Base-by-base conservation (phyloP, 2,113 vertebrate genomes). In the Pygoscelis adeliae region DNA sequence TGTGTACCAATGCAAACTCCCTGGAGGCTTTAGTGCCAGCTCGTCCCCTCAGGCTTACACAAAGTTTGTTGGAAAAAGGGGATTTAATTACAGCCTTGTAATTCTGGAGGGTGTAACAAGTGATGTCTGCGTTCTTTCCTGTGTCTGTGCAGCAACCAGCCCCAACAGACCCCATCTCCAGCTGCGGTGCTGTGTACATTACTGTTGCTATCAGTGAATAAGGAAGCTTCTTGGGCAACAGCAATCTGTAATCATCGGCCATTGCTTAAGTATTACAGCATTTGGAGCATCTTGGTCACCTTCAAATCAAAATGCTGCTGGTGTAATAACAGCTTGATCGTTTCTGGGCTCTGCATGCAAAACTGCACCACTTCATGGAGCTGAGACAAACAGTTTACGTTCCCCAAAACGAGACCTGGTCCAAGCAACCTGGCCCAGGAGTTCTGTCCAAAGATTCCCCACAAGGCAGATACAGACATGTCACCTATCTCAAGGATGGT, bases 21-120 rank as follows among this genome's bases (percentile, higher is more conserved):
- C 58, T 59, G 47, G 23, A 22, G 78, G 87, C 73, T 91, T 69
- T 53, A 20, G 14, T 59, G 65, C 36, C 70, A 55, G 69, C 61
- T 81, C 6, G 0, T 62, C 73, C 65, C 61, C 20, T 53, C 1
- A 0, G 40, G 84, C 44, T 93, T 56, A 50, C 21, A 25, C 11
- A 1, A 53, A 52, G 25, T 69, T 59, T 44, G 17, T 36, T 74
- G 49, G 47, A 1, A 83, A 71, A 89, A 18, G 40, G 44, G 56
- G 66, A 80, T 90, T 95, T 93, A 93, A 73, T 95, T 85, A 89
- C 73, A 85, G 81, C 44, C 47, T 47, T 76, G 32, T 63, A 63
- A 30, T 65, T 65, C 61, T 65, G 70, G 78, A 84, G 78, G 52
- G 49, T 91, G 44, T 67, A 79, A 79, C 47, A 71, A 87, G 70